Evolutionary conservation across 23 tunicate genomes (phyloP).

Genomic region (Styela clava): DNA sequence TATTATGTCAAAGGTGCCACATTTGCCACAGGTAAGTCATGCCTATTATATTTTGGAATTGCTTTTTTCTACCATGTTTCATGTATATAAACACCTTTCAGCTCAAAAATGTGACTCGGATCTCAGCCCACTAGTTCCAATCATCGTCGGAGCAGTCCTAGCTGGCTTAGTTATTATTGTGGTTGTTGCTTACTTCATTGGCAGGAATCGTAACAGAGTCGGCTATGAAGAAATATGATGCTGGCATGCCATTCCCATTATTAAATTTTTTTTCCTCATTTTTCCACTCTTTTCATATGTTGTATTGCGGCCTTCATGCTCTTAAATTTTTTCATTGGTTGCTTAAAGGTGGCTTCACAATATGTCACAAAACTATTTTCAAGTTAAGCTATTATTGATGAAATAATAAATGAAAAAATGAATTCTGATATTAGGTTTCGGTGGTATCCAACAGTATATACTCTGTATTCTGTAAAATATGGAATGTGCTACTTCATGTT

Average conservation of each 20-base stretch:
- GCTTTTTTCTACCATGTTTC: not conserved
- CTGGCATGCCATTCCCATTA: not conserved
- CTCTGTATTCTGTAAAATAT: too few relatives aligned
- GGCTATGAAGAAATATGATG: slow-evolving; percentile 87
- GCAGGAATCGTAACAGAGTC: slow-evolving; percentile 66
- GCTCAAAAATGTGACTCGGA: slow-evolving; percentile 48
- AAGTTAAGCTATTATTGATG: too few relatives aligned
- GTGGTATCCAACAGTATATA: too few relatives aligned
- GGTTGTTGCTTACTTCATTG: slow-evolving; percentile 79
- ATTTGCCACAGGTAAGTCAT: slow-evolving; percentile 71
- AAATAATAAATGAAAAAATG: too few relatives aligned
- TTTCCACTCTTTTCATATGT: not conserved
- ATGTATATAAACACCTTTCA: slow-evolving; percentile 3
- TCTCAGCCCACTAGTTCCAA: slow-evolving; percentile 83
- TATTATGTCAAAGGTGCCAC: slow-evolving; percentile 37
- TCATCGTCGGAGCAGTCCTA: slow-evolving; percentile 85
- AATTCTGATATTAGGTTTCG: too few relatives aligned
- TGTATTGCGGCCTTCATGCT: not conserved
- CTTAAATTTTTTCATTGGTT: not conserved
- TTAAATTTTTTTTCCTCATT: not conserved
- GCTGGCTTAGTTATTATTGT: slow-evolving; percentile 77
- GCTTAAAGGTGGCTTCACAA: not conserved
- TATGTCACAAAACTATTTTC: too few relatives aligned
- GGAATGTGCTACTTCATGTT: too few relatives aligned
- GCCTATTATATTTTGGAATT: not conserved